Conservation (phyloP, 2,797 vertebrate species). For the Coregonus ussuriensis region DNA sequence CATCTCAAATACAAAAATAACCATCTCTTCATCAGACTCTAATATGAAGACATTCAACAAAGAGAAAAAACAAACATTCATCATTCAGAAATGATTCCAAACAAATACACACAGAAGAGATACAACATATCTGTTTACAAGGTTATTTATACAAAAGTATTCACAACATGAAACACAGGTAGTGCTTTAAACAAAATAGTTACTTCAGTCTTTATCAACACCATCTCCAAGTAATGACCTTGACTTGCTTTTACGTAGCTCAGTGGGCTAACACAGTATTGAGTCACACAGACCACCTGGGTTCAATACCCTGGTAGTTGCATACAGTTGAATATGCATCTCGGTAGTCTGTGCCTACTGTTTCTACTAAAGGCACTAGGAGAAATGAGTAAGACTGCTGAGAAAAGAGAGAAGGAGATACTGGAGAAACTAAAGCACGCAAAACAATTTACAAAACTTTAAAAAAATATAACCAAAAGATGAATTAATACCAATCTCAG, state of each 20-base stretch:
- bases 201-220: constrained; percentile 8
- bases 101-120: constrained; percentile 28
- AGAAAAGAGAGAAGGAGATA: neutral
- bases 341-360: neutral
- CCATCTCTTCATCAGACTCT: constrained; percentile 35
- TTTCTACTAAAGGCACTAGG: neutral
- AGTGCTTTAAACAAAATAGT: constrained; percentile 37
- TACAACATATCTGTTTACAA: constrained; percentile 52
- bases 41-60: constrained; percentile 39
- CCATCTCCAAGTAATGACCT: neutral
- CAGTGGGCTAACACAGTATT: neutral
- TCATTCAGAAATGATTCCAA: constrained; percentile 30
- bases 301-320: neutral
- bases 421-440: neutral
- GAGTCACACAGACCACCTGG: neutral
- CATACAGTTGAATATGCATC: neutral
- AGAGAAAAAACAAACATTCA: constrained; percentile 31
- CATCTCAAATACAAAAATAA: constrained; percentile 60
- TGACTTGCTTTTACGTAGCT: neutral
- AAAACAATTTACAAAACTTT: neutral
- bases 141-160: constrained; percentile 66
- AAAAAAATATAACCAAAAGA: neutral
- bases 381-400: neutral
- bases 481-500: neutral
- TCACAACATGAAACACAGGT: constrained; percentile 58